Base-by-base conservation (phyloP, 2,113 vertebrate species). In the Ceuthmochares aereus region DNA sequence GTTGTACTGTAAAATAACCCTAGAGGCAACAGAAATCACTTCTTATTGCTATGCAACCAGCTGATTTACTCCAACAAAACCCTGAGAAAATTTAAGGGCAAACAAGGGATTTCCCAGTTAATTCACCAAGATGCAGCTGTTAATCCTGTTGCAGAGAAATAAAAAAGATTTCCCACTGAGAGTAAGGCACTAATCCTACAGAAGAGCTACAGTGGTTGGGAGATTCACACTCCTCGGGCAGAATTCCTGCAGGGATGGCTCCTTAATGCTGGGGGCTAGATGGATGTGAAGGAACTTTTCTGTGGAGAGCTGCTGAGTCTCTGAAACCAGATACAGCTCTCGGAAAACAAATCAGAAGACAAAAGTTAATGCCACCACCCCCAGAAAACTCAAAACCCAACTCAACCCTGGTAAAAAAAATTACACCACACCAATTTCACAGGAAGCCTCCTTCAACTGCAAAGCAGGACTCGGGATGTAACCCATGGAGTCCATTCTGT, bases 21-120 rank as follows among this genome's bases (percentile, higher is more conserved):
- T 13, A 47, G 37, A 70, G 59, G 52, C 47, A 72, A 72, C 6
- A 88, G 37, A 87, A 85, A 54, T 58, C 11, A 12, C 25, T 79
- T 32, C 32, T 79, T 76, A 25, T 5, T 49, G 58, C 63, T 43
- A 20, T 26, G 34, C 20, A 69, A 51, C 37, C 42, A 73, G 25
- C 18, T 59, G 64, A 37, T 51, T 49, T 36, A 80, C 34, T 67
- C 34, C 42, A 89, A 76, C 79, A 85, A 58, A 40, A 62, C 17
- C 29, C 63, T 51, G 45, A 86, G 45, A 90, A 86, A 75, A 18
- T 17, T 2, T 0, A 66, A 49, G 56, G 37, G 8, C 0, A 0
- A 82, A 51, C 47, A 87, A 43, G 26, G 30, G 19, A 62, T 68
- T 92, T 68, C 62, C 58, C 87, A 36, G 30, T 74, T 68, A 66